Evolutionary conservation across 2,113 vertebrate genomes (phyloP).

Genomic region (Mandrillus leucophaeus): DNA sequence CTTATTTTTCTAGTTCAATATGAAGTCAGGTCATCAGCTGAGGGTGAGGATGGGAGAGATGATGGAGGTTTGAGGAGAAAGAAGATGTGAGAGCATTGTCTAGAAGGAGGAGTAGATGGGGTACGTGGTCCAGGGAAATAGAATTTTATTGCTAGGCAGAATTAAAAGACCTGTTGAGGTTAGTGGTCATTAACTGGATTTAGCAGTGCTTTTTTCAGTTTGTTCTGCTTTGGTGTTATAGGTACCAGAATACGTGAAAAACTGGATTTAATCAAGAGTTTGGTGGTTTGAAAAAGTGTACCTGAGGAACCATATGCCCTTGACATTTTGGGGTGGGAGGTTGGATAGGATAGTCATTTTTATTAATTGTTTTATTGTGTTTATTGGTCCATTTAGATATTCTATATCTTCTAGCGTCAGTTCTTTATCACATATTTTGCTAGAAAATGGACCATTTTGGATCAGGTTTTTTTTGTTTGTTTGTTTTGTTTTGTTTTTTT

Average conservation of each 20-base stretch:
- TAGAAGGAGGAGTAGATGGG: background rate
- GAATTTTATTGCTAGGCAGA: background rate
- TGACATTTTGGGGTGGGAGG: background rate
- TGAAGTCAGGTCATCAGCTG: background rate
- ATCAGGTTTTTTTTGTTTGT: background rate
- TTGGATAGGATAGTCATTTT: background rate
- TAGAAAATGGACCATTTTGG: background rate
- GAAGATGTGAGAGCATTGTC: background rate
- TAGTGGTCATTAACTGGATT: background rate
- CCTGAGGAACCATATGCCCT: background rate
- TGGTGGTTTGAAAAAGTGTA: background rate
- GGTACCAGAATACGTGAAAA: background rate
- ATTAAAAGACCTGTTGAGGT: background rate
- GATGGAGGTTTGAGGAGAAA: background rate
- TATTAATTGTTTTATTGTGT: background rate
- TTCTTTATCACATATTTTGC: conserved; percentile 5
- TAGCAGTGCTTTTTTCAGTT: background rate
- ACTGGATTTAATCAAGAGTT: background rate
- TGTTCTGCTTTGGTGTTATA: background rate
- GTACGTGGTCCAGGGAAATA: background rate
- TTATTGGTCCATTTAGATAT: background rate
- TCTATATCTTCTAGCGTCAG: background rate
- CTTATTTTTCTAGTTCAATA: background rate
- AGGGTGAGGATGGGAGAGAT: background rate
- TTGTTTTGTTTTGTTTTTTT: too few species aligned